Evolutionary conservation across 2,888 invertebrate genomes (phyloP).

Genomic region (Dryomyza anilis): DNA sequence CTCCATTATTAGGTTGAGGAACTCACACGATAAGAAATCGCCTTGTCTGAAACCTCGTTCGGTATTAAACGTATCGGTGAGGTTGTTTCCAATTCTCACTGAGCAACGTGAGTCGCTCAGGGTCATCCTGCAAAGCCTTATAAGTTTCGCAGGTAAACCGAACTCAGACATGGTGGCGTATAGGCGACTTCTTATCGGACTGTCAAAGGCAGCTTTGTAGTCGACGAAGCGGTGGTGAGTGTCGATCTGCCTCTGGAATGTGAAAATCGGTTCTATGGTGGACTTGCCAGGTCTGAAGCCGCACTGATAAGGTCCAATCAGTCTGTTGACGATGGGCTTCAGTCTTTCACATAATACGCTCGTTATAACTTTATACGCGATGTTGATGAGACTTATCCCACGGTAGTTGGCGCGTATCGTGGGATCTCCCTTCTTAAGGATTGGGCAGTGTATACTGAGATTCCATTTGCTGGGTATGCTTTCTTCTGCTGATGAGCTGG

Average conservation of each 20-base stretch:
- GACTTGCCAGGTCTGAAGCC: constrained; percentile 21
- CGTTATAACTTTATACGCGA: too few species aligned
- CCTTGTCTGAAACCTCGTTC: constrained; percentile 27
- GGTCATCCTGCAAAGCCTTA: constrained; percentile 15
- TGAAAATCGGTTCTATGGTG: constrained; percentile 20
- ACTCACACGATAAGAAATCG: constrained; percentile 23
- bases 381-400: constrained; percentile 13
- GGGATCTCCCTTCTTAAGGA: neutral
- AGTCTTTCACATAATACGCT: constrained; percentile 22
- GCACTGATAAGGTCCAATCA: constrained; percentile 22
- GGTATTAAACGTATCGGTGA: constrained; percentile 18
- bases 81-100: constrained; percentile 15
- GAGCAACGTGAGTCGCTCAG: neutral
- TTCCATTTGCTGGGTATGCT: too few species aligned
- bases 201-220: constrained; percentile 32
- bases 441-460: constrained; percentile 6
- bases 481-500: constrained; percentile 10
- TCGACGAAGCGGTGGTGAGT: constrained; percentile 28
- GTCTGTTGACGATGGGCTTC: constrained; percentile 5
- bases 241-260: too few species aligned
- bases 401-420: too few species aligned
- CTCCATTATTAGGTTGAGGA: constrained; percentile 16
- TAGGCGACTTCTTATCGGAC: constrained; percentile 14
- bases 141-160: constrained; percentile 29
- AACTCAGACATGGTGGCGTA: constrained; percentile 28